phyloP scores from a whole-genome alignment of 2,888 invertebrate genomes.

The Nomada hirtipes region DNA sequence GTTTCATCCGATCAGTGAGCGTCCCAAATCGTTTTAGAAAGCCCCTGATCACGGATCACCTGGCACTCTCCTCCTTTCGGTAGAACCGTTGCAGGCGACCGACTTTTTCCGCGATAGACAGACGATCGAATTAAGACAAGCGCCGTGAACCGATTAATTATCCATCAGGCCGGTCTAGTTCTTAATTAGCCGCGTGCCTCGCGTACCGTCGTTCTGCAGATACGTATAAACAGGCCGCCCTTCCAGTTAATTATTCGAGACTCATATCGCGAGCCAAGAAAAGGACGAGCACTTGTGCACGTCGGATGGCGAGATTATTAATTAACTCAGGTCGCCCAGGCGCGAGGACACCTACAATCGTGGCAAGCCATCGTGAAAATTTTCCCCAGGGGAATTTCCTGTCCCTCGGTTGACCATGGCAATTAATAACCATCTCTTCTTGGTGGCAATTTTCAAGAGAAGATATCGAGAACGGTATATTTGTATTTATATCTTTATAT shows the following conservation, averaged over 20 bases:
- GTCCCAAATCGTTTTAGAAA: not conserved
- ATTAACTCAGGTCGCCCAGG: slow-evolving; percentile 56
- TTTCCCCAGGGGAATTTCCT: slow-evolving; percentile 11
- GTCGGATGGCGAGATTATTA: slow-evolving; percentile 67
- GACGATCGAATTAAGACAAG: slow-evolving; percentile 35
- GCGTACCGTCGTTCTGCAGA: slow-evolving; percentile 41
- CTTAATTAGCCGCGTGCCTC: slow-evolving; percentile 62
- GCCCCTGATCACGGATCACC: not conserved
- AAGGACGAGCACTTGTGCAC: slow-evolving; percentile 24
- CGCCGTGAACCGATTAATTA: slow-evolving; percentile 46
- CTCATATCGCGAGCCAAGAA: slow-evolving; percentile 16
- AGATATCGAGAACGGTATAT: too few relatives aligned
- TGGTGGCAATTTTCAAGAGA: too few relatives aligned
- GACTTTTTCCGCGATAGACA: slow-evolving; percentile 3
- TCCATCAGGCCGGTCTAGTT: slow-evolving; percentile 39
- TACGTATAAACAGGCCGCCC: slow-evolving; percentile 47
- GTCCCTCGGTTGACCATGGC: not conserved
- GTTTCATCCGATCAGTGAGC: too few relatives aligned
- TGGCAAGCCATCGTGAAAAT: slow-evolving; percentile 43
- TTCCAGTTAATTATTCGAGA: slow-evolving; percentile 62
- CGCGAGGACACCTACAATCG: slow-evolving; percentile 48
- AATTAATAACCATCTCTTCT: too few relatives aligned
- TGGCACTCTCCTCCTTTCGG: not conserved
- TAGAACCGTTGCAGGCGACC: not conserved
- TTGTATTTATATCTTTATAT: too few relatives aligned